A percentile compares a stretch with the other conserved stretches of the same genome.
Evolutionary conservation across 2,797 vertebrate species (phyloP).

Genomic region (Acanthiza pusilla): DNA sequence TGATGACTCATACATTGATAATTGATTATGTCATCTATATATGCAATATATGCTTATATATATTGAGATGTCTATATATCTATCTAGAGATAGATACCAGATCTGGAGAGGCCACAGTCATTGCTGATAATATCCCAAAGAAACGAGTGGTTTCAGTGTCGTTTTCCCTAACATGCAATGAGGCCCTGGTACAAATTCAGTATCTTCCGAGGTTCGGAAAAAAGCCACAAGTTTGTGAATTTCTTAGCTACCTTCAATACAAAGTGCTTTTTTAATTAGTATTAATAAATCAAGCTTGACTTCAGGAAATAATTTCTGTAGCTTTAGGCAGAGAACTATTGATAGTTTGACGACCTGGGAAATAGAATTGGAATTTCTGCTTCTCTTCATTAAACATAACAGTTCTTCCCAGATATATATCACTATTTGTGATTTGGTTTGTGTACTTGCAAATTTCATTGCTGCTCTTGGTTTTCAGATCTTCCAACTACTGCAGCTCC

Average conservation of each 20-base stretch:
- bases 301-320: background rate
- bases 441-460: background rate
- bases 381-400: background rate
- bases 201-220: background rate
- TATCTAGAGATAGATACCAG: background rate
- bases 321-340: background rate
- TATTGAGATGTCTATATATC: background rate
- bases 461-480: conserved; percentile 45
- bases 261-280: background rate
- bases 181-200: background rate
- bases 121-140: background rate
- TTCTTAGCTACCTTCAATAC: background rate
- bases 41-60: background rate
- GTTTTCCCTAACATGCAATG: background rate
- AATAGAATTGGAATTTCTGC: background rate
- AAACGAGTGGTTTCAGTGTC: accelerated
- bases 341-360: background rate
- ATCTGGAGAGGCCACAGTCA: background rate
- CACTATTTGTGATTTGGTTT: background rate
- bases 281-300: background rate
- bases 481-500: conserved; percentile 67
- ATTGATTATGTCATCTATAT: background rate
- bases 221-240: background rate
- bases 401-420: background rate
- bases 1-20: background rate